A percentile compares a stretch with the other conserved stretches of the same genome.
These are phyloP conservation scores for Paedocypris sp. DNA, from an alignment of 2,113 vertebrate genomes.

Conservation along the genomic window DNA sequence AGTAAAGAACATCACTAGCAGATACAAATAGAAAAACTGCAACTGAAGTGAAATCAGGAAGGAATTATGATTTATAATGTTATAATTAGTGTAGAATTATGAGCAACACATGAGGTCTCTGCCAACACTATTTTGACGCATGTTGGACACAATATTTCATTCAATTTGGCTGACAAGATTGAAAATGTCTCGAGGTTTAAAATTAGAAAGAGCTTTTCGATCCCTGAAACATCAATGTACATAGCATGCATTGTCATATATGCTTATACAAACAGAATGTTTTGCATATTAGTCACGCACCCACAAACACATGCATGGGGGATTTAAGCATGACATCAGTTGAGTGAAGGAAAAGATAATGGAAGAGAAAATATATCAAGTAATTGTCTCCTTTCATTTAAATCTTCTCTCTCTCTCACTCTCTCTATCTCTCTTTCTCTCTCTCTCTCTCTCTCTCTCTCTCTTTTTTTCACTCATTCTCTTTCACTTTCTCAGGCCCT, in stretches of 20 bases:
- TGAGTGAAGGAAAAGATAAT: conserved; percentile 2
- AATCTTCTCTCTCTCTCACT: conserved; percentile 20
- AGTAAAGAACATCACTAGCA: conserved; percentile 14
- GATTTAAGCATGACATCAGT: conserved; percentile 11
- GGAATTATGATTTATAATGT: conserved; percentile 27
- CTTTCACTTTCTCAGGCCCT: conserved; percentile 14
- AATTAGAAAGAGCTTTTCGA: too few relatives aligned
- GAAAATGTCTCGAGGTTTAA: too few relatives aligned
- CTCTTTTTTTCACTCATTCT: conserved; percentile 8
- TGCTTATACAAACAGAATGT: background rate
- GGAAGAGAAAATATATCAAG: conserved; percentile 5
- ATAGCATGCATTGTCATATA: background rate
- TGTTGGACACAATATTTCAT: too few relatives aligned
- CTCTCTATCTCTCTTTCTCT: background rate
- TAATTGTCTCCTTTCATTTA: background rate
- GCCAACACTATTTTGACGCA: too few relatives aligned
- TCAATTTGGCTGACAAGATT: too few relatives aligned
- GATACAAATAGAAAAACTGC: background rate
- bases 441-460: conserved; percentile 12
- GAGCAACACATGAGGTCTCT: too few relatives aligned
- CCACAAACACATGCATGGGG: background rate
- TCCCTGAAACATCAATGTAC: background rate
- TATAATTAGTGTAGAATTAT: background rate
- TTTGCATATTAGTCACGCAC: conserved; percentile 8
- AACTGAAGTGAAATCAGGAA: conserved; percentile 17